Evolutionary conservation across 2,113 vertebrate species (phyloP), one percentile per base, ranked within the genome.

Genomic region (Catagonus wagneri): DNA sequence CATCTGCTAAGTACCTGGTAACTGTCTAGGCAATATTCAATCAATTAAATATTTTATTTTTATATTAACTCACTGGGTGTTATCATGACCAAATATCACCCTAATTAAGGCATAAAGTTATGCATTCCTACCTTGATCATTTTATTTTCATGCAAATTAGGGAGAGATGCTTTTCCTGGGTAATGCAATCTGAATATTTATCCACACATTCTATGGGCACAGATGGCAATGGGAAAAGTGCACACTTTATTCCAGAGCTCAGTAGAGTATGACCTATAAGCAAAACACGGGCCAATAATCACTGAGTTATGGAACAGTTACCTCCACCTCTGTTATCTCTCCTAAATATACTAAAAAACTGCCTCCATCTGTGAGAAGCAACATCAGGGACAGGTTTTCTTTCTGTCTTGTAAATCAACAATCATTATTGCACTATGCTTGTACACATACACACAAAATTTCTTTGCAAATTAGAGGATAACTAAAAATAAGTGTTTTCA

Each of bases 11-110:
- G 27, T 56, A 44, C 25, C 76, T 7, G 0, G 3, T 19, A 80
- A 76, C 4, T 76, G 16, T 79, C 4, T 76, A 13, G 3, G 60
- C 10, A 39, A 17, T n/a, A 61, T 54, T 68, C 56, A 50, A 36
- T 87, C 19, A 63, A 34, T 83, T 89, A 52, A n/a, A 52, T 90
- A 5, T 83, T 80, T 97, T 75, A 27, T 68, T 90, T 68, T 85
- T 65, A 39, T 65, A 22, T 83, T 94, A 84, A 29, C 12, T 74
- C 54, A 75, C 16, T 39, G 15, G 44, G 2, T 74, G 39, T 69
- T 81, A 39, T 19, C 32, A 36, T 68, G 39, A 60, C 3, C n/a
- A 83, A 11, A 34, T 76, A 52, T 20, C 27, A 66, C 12, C 27
- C 27, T 83, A 93, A 60, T 15, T 83, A 71, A 60, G 61, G 7